Evolutionary conservation across 2,888 invertebrate species (phyloP).

Genomic region (Troides helena): DNA sequence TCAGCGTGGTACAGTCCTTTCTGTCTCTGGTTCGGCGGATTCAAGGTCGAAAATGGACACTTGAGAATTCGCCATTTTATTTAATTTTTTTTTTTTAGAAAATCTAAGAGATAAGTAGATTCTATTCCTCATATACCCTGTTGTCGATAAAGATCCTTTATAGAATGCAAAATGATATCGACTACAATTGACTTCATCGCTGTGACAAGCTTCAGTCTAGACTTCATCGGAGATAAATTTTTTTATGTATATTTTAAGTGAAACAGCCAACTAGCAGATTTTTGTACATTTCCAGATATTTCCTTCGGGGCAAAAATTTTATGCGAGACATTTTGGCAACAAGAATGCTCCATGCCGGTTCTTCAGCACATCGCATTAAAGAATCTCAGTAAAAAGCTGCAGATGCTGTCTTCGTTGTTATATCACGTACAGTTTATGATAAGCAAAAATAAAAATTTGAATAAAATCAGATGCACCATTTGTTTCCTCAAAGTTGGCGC

Average conservation of each 20-base stretch:
- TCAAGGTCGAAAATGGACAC: not conserved
- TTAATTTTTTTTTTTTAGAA: no score
- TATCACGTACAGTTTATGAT: constrained; percentile 23
- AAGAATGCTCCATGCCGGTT: constrained; percentile 13
- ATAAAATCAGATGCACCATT: constrained; percentile 26
- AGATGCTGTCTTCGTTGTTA: constrained; percentile 26
- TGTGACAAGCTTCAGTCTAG: not conserved
- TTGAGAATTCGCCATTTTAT: not conserved
- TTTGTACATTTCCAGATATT: constrained; percentile 12
- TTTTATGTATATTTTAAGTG: constrained; percentile 1
- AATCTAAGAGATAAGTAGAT: no score
- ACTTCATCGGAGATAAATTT: not conserved
- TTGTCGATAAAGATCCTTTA: no score
- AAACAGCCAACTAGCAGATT: constrained; percentile 7
- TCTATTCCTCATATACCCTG: no score
- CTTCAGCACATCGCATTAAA: constrained; percentile 21
- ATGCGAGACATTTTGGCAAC: constrained; percentile 21
- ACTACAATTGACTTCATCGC: not conserved
- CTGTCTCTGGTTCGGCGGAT: no score
- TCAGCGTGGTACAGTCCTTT: no score
- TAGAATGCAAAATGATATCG: no score
- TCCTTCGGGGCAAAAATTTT: not conserved
- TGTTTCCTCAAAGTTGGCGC: constrained; percentile 17
- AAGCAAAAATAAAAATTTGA: constrained; percentile 22
- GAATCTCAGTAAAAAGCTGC: constrained; percentile 24